Evolutionary conservation across 2,888 invertebrate species (phyloP), one percentile per base, ranked within the genome.

Genomic region (Harmothoe impar): DNA sequence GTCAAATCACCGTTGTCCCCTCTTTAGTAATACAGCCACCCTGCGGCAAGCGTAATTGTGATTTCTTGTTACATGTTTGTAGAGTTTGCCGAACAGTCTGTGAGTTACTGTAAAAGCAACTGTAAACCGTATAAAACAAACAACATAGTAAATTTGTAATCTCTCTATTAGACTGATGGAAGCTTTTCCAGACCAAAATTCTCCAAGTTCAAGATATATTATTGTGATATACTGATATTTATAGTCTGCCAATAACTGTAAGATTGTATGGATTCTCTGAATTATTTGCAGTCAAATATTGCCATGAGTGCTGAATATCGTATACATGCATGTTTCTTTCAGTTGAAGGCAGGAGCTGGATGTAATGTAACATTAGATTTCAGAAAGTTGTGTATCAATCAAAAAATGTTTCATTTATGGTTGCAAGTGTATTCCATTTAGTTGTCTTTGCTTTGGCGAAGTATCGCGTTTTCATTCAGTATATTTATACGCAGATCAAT

Each of bases 251-350:
- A n/a, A 81, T 81, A n/a, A 43, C 25, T n/a, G 0, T 35, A 81
- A 43, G 81, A 81, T 33, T 43, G 17, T 81, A 17, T 81, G 81
- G 43, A 35, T 81, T 33, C 35, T 81, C 43, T 81, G 43, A 25
- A 15, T 81, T 81, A 43, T 81, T 81, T 81, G 81, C 33, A 81
- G 81, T 81, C 15, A 81, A 35, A 81, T n/a, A 33, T 81, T 81
- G 81, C 20, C n/a, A 35, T 23, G 17, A 25, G 17, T 25, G 31
- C 77, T 17, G 43, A 81, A 23, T 81, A 81, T 35, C 77, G 62
- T 25, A 77, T 77, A 77, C 20, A n/a, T n/a, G 77, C 7, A n/a
- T 25, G 17, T 29, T 43, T n/a, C 15, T 81, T 81, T 33, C 81
- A 81, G 81, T 81, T 43, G 81, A 81, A 10, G 81, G 33, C 81